Evolutionary conservation across 2,888 invertebrate species (phyloP).

Genomic region (Perdita meconis): DNA sequence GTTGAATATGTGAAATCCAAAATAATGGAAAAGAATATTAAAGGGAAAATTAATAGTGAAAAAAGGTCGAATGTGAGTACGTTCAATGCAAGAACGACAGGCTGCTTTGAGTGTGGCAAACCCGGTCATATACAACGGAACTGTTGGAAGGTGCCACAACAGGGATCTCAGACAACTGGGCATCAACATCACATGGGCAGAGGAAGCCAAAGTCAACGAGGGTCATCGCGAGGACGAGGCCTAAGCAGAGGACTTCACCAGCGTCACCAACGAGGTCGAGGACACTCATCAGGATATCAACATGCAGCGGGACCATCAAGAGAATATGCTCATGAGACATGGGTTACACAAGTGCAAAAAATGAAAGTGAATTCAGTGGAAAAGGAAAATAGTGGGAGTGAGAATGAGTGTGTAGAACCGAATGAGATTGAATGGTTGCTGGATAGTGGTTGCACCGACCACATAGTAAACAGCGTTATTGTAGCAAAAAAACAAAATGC

Average conservation of each 20-base stretch:
- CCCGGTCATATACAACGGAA: neutral
- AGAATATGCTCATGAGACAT: no score
- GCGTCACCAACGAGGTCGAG: no score
- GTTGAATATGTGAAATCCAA: slow-evolving; percentile 69
- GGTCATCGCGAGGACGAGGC: no score
- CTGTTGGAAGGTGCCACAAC: neutral
- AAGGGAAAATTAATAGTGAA: slow-evolving; percentile 1
- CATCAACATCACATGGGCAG: neutral
- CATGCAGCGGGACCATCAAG: no score
- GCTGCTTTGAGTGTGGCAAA: neutral
- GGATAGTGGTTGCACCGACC: slow-evolving; percentile 18
- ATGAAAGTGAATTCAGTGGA: neutral
- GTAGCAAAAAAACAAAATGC: slow-evolving; percentile 33
- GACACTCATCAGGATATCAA: no score
- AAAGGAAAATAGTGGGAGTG: neutral
- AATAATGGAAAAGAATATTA: slow-evolving; percentile 54
- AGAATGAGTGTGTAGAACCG: neutral
- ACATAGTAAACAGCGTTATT: slow-evolving; percentile 28
- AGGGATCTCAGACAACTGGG: no score
- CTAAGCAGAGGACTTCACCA: no score
- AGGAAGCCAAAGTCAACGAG: no score
- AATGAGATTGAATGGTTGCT: slow-evolving; percentile 16
- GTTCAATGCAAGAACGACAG: neutral
- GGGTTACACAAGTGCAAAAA: no score
- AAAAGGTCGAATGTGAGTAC: neutral